phyloP scores from a whole-genome alignment of 2,888 invertebrate genomes.

The Eristalis intricaria region DNA sequence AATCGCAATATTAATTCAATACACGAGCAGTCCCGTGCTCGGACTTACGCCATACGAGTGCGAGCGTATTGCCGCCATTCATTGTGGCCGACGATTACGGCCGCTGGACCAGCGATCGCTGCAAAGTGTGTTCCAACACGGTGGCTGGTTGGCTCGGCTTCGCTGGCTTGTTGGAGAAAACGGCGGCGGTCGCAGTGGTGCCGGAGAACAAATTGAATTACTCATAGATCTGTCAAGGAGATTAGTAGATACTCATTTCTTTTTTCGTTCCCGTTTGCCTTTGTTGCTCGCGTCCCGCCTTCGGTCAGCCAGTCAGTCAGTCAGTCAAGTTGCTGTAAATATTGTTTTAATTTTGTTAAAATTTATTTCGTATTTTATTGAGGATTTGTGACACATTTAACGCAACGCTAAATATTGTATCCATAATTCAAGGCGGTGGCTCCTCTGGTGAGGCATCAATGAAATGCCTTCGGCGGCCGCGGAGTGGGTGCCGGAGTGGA shows the following conservation, averaged over 20 bases:
- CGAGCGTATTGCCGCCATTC: constrained; percentile 31
- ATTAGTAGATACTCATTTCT: constrained; percentile 1
- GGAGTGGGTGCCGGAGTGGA: not conserved
- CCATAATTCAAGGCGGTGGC: constrained; percentile 38
- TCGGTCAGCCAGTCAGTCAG: not conserved
- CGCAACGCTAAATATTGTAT: constrained; percentile 42
- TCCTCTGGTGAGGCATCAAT: not conserved
- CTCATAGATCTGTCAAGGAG: constrained; percentile 23
- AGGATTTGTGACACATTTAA: constrained; percentile 42
- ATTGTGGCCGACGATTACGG: constrained; percentile 36
- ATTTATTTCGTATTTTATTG: constrained; percentile 33
- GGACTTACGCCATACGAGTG: constrained; percentile 41
- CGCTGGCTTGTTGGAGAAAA: not conserved
- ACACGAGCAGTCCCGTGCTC: constrained; percentile 42
- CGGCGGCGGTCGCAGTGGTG: not conserved
- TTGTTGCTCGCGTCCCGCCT: not conserved
- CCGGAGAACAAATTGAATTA: constrained; percentile 17
- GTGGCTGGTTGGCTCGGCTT: not conserved
- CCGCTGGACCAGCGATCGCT: not conserved
- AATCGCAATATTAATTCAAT: constrained; percentile 35
- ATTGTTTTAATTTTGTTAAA: constrained; percentile 10
- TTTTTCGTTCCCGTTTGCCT: constrained; percentile 3
- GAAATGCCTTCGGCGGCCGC: not conserved
- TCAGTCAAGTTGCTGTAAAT: not conserved
- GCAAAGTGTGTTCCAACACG: not conserved